Base-by-base conservation (phyloP, 2,113 vertebrate species). In the Prionailurus bengalensis region DNA sequence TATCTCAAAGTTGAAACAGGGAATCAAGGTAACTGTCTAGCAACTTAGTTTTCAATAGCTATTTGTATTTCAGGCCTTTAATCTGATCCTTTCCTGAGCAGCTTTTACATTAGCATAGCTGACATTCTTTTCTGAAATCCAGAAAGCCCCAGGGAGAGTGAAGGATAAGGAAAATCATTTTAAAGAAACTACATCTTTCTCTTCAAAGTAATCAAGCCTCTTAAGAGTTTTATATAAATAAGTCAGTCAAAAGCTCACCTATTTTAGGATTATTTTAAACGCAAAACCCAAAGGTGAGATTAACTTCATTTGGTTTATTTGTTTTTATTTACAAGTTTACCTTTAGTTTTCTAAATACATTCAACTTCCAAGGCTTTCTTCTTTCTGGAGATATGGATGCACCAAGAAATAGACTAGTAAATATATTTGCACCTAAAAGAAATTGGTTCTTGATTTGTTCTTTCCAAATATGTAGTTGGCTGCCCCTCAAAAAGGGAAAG, bases 61-160 rank as follows among this genome's bases (percentile, higher is more conserved):
- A 29, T 68, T 96, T 97, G 48, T 76, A 84, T 95, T 90, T 96
- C 91, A 80, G 21, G 71, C 29, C 11, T 96, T 88, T 76, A 94
- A 79, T 61, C 16, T 42, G n/a, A 89, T 71, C 31, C 39, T 88
- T 94, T 97, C 36, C 33, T 90, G 92, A 87, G 27, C 68, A 78
- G 63, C 74, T 95, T 95, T 94, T 76, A 91, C 53, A n/a, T 91
- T 58, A 89, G 27, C 33, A 63, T 80, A 87, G 31, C 42, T 94
- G 70, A 88, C 42, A 95, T 88, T 97, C 74, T 96, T 78, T 88
- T 71, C 86, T 97, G 51, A 95, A 95, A 81, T 90, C 68, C 39
- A 81, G 80, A 92, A 88, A 96, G 13, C 48, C 13, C 83, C 58
- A 29, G 66, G 53, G 65, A 96, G 15, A 88, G 16, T 14, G 27